A percentile compares a stretch with the other conserved stretches of the same genome.
These are phyloP conservation scores for Polydrusus pterygomalis DNA, from an alignment of 2,888 invertebrate genomes.

Conservation along the genomic window DNA sequence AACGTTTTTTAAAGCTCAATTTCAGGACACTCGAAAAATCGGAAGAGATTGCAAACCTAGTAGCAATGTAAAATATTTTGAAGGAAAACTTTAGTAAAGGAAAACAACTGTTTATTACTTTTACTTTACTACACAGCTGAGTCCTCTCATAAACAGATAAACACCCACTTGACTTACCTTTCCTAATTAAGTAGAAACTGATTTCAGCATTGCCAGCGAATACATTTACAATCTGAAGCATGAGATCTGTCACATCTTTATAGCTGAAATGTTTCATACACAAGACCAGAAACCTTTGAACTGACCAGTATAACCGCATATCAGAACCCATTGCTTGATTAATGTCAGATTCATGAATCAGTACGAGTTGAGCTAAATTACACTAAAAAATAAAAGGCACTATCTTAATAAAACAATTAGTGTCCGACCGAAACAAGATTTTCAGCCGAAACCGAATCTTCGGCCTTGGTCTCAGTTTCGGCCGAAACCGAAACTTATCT, in stretches of 20 bases:
- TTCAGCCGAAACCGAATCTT: no score
- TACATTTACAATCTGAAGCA: slow-evolving; percentile 86
- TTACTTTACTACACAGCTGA: no score
- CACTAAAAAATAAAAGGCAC: slow-evolving; percentile 31
- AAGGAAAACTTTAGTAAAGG: background rate
- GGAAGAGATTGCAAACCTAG: no score
- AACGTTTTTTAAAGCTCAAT: no score
- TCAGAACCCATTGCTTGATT: slow-evolving; percentile 63
- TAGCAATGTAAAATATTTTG: no score
- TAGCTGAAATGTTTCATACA: slow-evolving; percentile 65
- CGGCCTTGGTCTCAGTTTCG: no score
- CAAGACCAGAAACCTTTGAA: slow-evolving; percentile 67
- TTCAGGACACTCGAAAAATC: no score
- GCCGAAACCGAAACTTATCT: no score
- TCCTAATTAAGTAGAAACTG: slow-evolving; percentile 75
- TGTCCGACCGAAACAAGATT: background rate
- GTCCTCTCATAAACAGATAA: slow-evolving; percentile 12
- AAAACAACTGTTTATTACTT: no score
- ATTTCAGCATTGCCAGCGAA: slow-evolving; percentile 76
- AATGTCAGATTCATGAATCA: slow-evolving; percentile 33
- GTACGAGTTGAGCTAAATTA: slow-evolving; percentile 33
- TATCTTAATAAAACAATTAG: background rate
- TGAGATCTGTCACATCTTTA: slow-evolving; percentile 76
- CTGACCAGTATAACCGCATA: slow-evolving; percentile 71
- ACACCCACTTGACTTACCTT: slow-evolving; percentile 70